Evolutionary conservation across 2,797 vertebrate species (phyloP).

Genomic region (Propithecus perrieri): DNA sequence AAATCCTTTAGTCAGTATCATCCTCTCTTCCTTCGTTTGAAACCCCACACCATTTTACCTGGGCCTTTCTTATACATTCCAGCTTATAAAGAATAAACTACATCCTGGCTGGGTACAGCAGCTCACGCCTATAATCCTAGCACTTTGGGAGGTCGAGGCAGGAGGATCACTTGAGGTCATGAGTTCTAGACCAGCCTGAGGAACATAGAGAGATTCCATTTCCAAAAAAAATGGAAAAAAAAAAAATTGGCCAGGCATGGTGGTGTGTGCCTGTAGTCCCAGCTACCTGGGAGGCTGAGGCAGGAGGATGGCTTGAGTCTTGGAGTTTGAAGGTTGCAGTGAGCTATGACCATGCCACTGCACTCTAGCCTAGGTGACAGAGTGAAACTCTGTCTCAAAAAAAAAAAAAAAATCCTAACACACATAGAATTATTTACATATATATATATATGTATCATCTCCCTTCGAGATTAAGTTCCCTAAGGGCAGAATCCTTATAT

Average conservation of each 20-base stretch:
- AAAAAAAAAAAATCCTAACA: neutral
- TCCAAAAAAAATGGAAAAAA: no score
- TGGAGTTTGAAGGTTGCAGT: no score
- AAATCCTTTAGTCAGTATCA: neutral
- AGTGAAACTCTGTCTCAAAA: no score
- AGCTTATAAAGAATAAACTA: neutral
- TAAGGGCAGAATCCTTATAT: neutral
- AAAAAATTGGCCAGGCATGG: no score
- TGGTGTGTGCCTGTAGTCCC: no score
- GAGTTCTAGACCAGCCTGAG: no score
- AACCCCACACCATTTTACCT: neutral
- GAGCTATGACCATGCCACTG: no score
- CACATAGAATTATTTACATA: neutral
- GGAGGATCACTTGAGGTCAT: no score
- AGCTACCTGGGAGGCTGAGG: no score
- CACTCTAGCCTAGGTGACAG: no score
- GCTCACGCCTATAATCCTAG: neutral
- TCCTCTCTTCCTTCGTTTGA: neutral
- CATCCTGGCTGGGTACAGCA: neutral
- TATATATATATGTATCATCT: neutral
- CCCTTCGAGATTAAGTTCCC: neutral
- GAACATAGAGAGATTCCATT: no score
- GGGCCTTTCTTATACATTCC: neutral
- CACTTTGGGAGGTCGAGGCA: neutral
- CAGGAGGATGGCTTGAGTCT: no score